Evolutionary conservation across 2,888 invertebrate genomes (phyloP), one percentile per base, ranked within the genome.

Genomic region (Parapristionchus giblindavisi): DNA sequence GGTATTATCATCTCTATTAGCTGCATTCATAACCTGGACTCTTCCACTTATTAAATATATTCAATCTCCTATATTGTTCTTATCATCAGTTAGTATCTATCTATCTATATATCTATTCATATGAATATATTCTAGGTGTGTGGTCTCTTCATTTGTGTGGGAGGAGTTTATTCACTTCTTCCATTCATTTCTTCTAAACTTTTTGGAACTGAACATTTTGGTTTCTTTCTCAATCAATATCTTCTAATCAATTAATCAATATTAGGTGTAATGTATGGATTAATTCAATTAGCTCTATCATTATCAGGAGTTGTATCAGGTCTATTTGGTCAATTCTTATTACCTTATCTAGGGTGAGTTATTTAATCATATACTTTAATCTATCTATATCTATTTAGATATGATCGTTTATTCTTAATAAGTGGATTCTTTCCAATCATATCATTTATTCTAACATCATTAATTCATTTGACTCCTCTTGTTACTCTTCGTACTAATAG

Each of bases 151-250:
- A 76, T 77, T 27, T 81, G 83, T 61, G 80, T 86, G 60, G 86
- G 86, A 21, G 85, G 85, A n/a, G 85, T 84, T 2, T 87, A 82
- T 77, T 81, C 84, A 2, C 79, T 87, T 24, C 79, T 87, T 38
- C 87, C 87, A 1, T 85, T 80, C 74, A 85, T 84, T 8, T 81
- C 83, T 1, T 83, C 86, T 65, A 79, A 79, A 56, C 81, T 81
- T 54, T 87, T 87, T 76, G 85, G 86, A 24, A 78, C 79, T n/a
- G 76, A 80, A 21, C 84, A 87, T 71, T 87, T 87, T 68, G 83
- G 72, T 60, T 8, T 21, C 27, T n/a, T 1, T 1, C n/a, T 32
- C 38, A 27, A 14, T 54, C 21, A 27, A 24, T 4, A 24, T 8
- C 8, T 54, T 8, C n/a, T n/a, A n/a, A n/a, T n/a, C n/a, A n/a